Evolutionary conservation across 2,113 vertebrate species (phyloP).

Genomic region (Scortum barcoo): DNA sequence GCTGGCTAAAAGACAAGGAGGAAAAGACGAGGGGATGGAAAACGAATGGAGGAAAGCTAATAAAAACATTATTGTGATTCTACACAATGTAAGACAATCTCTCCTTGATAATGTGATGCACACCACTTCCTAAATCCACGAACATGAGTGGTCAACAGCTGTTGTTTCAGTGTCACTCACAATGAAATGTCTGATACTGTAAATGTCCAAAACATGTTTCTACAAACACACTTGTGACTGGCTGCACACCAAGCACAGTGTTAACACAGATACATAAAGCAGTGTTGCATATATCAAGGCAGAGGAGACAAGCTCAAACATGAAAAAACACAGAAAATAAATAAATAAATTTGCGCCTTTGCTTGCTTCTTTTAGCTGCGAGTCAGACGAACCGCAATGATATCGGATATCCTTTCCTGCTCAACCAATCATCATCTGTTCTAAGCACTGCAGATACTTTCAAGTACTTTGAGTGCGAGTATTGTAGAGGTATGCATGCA

Average conservation of each 20-base stretch:
- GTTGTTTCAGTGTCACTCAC: neutral
- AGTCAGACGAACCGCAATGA: neutral
- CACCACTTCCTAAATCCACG: slow-evolving; percentile 62
- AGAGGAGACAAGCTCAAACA: neutral
- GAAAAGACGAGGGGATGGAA: neutral
- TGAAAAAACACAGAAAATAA: neutral
- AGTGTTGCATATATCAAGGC: neutral
- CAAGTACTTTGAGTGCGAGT: neutral
- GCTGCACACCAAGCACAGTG: neutral
- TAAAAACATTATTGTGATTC: neutral
- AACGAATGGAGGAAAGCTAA: slow-evolving; percentile 4
- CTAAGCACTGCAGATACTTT: neutral
- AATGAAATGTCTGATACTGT: neutral
- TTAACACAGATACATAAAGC: neutral
- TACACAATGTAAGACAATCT: slow-evolving; percentile 63
- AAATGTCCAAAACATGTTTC: neutral
- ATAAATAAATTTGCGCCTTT: neutral
- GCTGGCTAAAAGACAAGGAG: slow-evolving; percentile 31
- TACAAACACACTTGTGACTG: neutral
- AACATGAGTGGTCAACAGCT: neutral
- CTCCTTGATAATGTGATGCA: neutral
- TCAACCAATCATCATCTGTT: neutral
- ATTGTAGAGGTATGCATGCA: slow-evolving; percentile 1
- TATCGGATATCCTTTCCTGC: neutral
- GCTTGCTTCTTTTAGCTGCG: neutral